Percentiles rank a stretch among this genome's conserved stretches.
These are phyloP conservation scores for Anthonomus grandis DNA, from an alignment of 1,140 invertebrate species.

Conservation along the genomic window DNA sequence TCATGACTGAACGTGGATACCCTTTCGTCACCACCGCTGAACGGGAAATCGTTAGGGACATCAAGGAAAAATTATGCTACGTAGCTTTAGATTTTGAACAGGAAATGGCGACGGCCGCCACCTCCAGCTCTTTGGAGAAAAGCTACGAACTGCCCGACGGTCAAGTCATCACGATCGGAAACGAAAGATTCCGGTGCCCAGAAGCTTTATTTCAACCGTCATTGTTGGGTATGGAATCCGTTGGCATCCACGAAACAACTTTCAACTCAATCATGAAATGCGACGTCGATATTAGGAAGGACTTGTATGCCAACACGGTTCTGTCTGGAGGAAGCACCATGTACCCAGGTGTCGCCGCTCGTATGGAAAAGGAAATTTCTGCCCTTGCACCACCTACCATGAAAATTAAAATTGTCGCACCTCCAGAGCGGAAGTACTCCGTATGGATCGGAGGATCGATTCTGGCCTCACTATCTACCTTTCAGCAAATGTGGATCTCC, in stretches of 20 bases:
- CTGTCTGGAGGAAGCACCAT: constrained; percentile 78
- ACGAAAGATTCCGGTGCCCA: constrained; percentile 91
- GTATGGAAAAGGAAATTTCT: constrained; percentile 82
- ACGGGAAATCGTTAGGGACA: constrained; percentile 90
- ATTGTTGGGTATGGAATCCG: constrained; percentile 87
- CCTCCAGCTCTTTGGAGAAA: constrained; percentile 81
- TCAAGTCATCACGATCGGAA: no score
- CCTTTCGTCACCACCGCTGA: constrained; percentile 80
- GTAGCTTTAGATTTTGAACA: constrained; percentile 92
- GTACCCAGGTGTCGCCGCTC: constrained; percentile 72
- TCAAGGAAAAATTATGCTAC: constrained; percentile 89
- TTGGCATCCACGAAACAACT: constrained; percentile 87
- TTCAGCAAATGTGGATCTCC: constrained; percentile 4
- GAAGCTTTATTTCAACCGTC: constrained; percentile 91
- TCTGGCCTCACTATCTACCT: no score
- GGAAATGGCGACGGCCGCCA: constrained; percentile 89
- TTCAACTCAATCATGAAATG: constrained; percentile 94
- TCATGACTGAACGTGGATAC: constrained; percentile 83
- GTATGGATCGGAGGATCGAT: no score
- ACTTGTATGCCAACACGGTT: no score
- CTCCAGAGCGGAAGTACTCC: constrained; percentile 79
- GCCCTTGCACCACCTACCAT: constrained; percentile 73
- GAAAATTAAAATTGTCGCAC: constrained; percentile 94
- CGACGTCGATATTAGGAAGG: no score
- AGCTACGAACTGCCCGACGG: no score